These are phyloP conservation scores for Coreoperca whiteheadi DNA, from an alignment of 2,113 vertebrate species.

Conservation along the genomic window DNA sequence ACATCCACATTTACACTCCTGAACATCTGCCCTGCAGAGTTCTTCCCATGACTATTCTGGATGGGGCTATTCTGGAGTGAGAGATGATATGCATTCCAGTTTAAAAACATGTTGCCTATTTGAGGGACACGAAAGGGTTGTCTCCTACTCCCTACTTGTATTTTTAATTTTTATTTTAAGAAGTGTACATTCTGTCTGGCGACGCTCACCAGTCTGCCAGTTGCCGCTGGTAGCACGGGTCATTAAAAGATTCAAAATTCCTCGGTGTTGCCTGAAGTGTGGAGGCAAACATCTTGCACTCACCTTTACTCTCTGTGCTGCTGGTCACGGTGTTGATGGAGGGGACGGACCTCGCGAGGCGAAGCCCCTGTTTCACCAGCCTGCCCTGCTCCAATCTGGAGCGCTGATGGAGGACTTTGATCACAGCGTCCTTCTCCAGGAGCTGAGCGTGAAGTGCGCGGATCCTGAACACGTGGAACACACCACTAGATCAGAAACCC, in stretches of 20 bases:
- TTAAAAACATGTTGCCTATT: conserved; percentile 76
- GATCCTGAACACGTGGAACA: conserved; percentile 80
- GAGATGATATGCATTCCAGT: conserved; percentile 76
- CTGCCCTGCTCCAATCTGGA: conserved; percentile 89
- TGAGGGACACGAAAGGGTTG: conserved; percentile 55
- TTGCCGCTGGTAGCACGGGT: conserved; percentile 67
- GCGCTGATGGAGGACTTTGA: conserved; percentile 96
- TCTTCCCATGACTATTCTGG: conserved; percentile 81
- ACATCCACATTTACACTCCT: conserved; percentile 52
- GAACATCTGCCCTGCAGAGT: conserved; percentile 69
- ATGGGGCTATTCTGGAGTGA: conserved; percentile 78
- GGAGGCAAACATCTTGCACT: conserved; percentile 27
- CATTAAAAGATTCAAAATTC: conserved; percentile 41
- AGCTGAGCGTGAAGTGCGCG: conserved; percentile 94
- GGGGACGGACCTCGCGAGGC: conserved; percentile 92
- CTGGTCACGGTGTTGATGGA: conserved; percentile 82
- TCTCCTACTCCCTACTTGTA: conserved; percentile 19
- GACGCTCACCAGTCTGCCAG: conserved; percentile 65
- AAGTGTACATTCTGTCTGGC: conserved; percentile 77
- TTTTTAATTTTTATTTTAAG: conserved; percentile 61
- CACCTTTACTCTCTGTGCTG: conserved; percentile 74
- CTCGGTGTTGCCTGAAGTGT: conserved; percentile 8
- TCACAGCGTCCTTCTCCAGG: conserved; percentile 95
- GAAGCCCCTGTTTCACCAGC: conserved; percentile 85
- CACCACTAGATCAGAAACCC: background rate